A percentile compares a stretch with the other conserved stretches of the same genome.
phyloP scores from a whole-genome alignment of 2,113 vertebrate genomes.

The Psilopogon haemacephalus region DNA sequence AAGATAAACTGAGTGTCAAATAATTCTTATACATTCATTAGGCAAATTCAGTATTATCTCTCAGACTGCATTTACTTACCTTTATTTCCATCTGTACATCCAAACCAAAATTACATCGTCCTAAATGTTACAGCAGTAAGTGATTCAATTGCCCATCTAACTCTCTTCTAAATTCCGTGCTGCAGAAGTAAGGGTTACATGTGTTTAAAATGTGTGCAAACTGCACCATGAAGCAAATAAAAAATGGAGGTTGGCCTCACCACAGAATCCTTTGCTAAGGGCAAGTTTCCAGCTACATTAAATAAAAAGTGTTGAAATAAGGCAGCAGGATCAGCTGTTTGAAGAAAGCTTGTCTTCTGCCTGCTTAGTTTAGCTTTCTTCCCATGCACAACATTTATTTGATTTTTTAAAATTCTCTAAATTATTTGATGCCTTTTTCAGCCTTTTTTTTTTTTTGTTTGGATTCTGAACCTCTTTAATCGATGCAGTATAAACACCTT shows the following conservation, averaged over 20 bases:
- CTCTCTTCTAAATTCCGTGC: background rate
- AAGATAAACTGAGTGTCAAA: background rate
- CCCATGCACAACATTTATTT: background rate
- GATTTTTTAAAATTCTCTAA: too few species aligned
- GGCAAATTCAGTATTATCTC: background rate
- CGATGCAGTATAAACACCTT: background rate
- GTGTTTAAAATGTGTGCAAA: background rate
- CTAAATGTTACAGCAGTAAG: background rate
- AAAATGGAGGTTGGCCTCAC: background rate
- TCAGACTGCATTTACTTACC: background rate
- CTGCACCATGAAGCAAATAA: background rate
- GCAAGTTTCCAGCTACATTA: too few species aligned
- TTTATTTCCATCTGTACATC: background rate
- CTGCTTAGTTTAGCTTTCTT: background rate
- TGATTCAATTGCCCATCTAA: background rate
- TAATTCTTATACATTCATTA: background rate
- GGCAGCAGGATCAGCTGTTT: background rate
- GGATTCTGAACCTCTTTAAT: background rate
- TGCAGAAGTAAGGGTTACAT: background rate
- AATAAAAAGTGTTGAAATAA: background rate
- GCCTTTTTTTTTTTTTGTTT: background rate
- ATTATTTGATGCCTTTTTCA: background rate
- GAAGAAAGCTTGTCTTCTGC: background rate
- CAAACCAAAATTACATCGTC: background rate
- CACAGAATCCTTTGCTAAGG: background rate